phyloP scores from a whole-genome alignment of 1,140 invertebrate genomes.

The Maniola jurtina region DNA sequence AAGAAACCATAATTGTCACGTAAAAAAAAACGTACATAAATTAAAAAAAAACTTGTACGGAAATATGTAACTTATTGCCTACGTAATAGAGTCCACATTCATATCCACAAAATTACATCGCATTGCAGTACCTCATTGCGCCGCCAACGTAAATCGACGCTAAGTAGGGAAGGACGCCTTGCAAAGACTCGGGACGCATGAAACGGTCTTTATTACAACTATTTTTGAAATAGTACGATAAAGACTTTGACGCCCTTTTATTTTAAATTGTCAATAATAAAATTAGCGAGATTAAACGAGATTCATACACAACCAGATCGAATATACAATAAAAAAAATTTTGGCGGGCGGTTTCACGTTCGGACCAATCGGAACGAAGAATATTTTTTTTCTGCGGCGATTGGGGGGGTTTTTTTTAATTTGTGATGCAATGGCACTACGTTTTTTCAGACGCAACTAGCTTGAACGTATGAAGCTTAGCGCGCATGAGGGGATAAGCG shows the following conservation, averaged over 20 bases:
- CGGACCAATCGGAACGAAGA: conserved; percentile 14
- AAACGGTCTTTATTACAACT: conserved; percentile 52
- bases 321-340: conserved; percentile 19
- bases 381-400: not conserved
- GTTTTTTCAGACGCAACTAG: conserved; percentile 34
- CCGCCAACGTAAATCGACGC: not conserved
- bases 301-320: conserved; percentile 44
- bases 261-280: conserved; percentile 32
- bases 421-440: conserved; percentile 56
- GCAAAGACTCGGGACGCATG: conserved; percentile 22
- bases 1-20: too few species aligned
- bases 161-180: conserved; percentile 34
- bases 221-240: conserved; percentile 73
- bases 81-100: not conserved
- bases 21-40: too few species aligned
- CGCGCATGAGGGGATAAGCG: conserved; percentile 11
- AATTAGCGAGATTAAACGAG: conserved; percentile 31
- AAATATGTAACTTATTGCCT: not conserved
- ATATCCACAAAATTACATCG: not conserved
- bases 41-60: too few species aligned
- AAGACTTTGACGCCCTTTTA: conserved; percentile 45
- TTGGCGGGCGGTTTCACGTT: conserved; percentile 19
- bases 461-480: conserved; percentile 24
- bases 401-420: conserved; percentile 16
- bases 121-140: not conserved